Percentiles rank a stretch among this genome's conserved stretches.
Conservation (phyloP, 2,797 vertebrate genomes). For the Anisognathus igniventris region DNA sequence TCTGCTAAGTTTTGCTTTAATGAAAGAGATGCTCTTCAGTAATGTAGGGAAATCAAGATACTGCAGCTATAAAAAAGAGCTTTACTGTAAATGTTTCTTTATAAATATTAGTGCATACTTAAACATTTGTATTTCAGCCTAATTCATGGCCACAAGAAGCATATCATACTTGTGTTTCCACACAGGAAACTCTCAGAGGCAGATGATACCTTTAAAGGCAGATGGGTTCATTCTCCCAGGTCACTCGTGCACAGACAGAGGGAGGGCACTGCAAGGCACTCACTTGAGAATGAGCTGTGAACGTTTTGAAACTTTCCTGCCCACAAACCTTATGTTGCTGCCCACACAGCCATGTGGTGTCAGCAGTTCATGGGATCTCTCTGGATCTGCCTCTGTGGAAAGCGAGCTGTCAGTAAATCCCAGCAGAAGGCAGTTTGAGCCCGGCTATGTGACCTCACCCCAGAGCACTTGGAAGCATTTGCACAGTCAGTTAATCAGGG, state of each 20-base stretch:
- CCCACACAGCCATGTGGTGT: background rate
- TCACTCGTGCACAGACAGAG: background rate
- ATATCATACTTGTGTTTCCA: background rate
- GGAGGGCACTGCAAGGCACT: background rate
- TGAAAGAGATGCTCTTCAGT: background rate
- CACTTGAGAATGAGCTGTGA: background rate
- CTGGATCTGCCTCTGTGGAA: background rate
- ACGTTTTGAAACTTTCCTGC: background rate
- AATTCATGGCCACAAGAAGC: background rate
- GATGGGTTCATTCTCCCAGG: background rate
- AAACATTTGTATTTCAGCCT: background rate
- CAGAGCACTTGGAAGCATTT: background rate
- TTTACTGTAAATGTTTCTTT: background rate
- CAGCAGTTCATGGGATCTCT: background rate
- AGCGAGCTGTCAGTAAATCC: background rate
- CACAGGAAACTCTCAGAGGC: background rate
- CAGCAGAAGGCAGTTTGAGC: background rate
- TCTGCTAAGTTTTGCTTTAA: background rate
- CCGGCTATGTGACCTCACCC: background rate
- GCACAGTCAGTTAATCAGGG: background rate
- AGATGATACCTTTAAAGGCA: background rate
- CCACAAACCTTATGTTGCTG: conserved; percentile 34
- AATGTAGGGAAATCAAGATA: background rate
- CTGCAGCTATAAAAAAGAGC: background rate
- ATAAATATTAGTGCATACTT: background rate